Evolutionary conservation across 2,888 invertebrate genomes (phyloP).

Genomic region (Phortica magna): DNA sequence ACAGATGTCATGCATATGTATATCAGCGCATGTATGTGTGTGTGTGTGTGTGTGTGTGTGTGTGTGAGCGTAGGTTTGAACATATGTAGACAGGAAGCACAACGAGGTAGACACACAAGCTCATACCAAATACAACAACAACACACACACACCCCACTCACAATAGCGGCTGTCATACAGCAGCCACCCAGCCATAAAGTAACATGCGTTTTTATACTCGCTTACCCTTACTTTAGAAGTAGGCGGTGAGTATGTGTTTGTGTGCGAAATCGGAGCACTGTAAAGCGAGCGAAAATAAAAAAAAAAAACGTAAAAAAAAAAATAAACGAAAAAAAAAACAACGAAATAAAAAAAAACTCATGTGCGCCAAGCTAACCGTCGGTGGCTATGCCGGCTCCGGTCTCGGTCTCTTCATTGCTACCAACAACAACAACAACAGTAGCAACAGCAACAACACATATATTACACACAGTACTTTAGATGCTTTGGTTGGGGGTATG

Average conservation of each 20-base stretch:
- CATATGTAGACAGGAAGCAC: neutral
- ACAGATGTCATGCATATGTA: neutral
- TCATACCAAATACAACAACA: neutral
- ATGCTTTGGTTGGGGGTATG: neutral
- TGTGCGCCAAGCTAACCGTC: neutral
- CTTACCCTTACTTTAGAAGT: neutral
- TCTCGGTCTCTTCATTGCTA: too few relatives aligned
- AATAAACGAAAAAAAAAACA: neutral
- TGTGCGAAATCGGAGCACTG: neutral
- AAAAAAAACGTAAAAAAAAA: neutral
- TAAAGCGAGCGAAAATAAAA: neutral
- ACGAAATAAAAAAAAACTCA: neutral
- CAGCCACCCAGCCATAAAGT: neutral
- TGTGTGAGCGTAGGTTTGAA: neutral
- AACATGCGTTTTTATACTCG: neutral
- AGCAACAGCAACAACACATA: neutral
- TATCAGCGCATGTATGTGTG: neutral
- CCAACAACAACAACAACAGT: too few relatives aligned
- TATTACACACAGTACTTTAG: neutral
- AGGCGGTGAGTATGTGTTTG: neutral
- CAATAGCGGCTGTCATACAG: neutral
- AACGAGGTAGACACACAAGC: neutral
- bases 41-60: conserved; percentile 16
- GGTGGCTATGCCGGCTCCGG: neutral
- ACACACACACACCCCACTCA: neutral